Evolutionary conservation across 2,113 vertebrate species (phyloP).

Genomic region (Chloroceryle aenea): DNA sequence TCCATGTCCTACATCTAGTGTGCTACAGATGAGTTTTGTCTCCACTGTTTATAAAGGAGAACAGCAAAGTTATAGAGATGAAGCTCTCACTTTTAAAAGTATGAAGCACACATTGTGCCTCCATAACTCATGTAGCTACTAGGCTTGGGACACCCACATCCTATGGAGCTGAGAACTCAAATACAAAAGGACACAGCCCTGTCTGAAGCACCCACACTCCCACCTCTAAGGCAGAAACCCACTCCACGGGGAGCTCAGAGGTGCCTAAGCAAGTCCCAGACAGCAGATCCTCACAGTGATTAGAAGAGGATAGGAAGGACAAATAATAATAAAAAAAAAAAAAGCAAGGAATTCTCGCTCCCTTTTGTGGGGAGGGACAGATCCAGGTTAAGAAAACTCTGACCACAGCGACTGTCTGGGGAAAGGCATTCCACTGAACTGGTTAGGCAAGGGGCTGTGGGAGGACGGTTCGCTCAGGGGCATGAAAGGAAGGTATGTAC

Average conservation of each 20-base stretch:
- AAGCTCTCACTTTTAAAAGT: neutral
- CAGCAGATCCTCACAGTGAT: neutral
- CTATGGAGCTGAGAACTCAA: neutral
- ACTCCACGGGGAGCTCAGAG: neutral
- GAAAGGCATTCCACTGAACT: conserved; percentile 82
- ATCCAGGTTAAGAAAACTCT: conserved; percentile 70
- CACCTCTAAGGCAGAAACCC: neutral
- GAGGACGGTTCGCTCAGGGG: conserved; percentile 69
- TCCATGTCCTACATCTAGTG: neutral
- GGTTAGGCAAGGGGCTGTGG: conserved; percentile 76
- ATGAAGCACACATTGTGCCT: neutral
- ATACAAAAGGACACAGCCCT: neutral
- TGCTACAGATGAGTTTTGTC: neutral
- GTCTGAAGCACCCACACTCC: neutral
- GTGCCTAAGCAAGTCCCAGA: neutral
- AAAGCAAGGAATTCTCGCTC: neutral
- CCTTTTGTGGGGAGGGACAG: conserved; percentile 22
- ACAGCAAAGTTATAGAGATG: neutral
- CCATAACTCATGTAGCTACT: neutral
- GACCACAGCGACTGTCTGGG: conserved; percentile 61
- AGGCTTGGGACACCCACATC: neutral
- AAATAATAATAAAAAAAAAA: neutral
- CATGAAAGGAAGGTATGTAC: conserved; percentile 64
- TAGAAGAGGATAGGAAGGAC: neutral
- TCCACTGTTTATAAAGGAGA: neutral